Conservation (phyloP, 2,888 invertebrate genomes). For the Trileptium ribeirensis region DNA sequence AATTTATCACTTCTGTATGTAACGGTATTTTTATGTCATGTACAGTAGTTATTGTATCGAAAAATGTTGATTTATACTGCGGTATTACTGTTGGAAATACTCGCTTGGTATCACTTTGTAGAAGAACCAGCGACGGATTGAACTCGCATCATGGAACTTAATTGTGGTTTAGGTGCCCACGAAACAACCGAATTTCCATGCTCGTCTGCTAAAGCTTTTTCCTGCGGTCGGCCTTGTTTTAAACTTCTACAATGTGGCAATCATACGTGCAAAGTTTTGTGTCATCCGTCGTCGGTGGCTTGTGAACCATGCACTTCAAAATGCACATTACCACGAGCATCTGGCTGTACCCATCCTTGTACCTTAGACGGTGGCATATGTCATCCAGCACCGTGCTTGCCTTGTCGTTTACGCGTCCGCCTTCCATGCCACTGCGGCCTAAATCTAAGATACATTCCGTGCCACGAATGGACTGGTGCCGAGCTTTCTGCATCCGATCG, state of each 20-base stretch:
- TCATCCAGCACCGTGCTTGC: constrained; percentile 65
- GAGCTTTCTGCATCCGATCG: not conserved
- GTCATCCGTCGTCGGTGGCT: constrained; percentile 56
- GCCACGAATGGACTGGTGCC: not conserved
- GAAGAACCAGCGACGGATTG: no score
- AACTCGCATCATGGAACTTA: no score
- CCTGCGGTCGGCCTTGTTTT: constrained; percentile 54
- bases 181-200: not conserved
- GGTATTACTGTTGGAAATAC: no score
- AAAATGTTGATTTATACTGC: no score
- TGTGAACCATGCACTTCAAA: not conserved
- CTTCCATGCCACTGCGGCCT: constrained; percentile 74
- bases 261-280: constrained; percentile 61
- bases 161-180: no score
- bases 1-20: no score
- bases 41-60: no score
- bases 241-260: constrained; percentile 53
- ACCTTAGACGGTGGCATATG: constrained; percentile 54
- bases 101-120: no score
- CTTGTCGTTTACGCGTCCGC: constrained; percentile 66
- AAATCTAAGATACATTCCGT: constrained; percentile 48
- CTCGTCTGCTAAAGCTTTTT: not conserved
- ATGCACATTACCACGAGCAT: constrained; percentile 39
- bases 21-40: no score
- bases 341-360: constrained; percentile 68